Evolutionary conservation across 2,797 vertebrate species (phyloP).

Genomic region (Alca torda): DNA sequence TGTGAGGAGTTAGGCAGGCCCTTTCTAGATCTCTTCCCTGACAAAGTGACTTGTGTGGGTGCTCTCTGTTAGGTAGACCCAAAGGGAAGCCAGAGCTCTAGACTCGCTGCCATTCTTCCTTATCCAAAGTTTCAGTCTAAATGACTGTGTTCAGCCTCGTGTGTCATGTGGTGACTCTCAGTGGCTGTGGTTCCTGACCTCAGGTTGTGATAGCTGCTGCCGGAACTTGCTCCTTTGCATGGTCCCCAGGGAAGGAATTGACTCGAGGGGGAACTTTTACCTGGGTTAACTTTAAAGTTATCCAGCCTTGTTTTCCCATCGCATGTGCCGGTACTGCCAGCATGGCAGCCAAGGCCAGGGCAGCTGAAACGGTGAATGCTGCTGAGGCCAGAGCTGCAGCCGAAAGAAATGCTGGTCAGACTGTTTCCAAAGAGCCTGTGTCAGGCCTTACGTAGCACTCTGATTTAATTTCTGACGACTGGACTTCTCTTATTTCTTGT

Average conservation of each 20-base stretch:
- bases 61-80: not conserved
- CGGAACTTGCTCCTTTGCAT: not conserved
- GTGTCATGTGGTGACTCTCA: accelerated
- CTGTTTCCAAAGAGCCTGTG: not conserved
- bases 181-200: not conserved
- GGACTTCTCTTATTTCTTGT: not conserved
- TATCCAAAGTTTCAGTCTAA: not conserved
- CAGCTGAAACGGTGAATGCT: not conserved
- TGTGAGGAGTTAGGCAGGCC: not conserved
- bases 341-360: not conserved
- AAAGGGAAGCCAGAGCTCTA: not conserved
- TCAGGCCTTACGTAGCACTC: not conserved
- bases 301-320: not conserved
- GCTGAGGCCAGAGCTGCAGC: not conserved
- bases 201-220: accelerated
- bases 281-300: not conserved
- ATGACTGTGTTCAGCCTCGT: accelerated
- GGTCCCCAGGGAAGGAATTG: not conserved
- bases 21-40: not conserved
- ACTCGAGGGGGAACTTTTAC: not conserved
- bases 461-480: not conserved
- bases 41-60: accelerated
- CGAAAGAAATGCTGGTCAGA: not conserved
- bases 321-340: accelerated
- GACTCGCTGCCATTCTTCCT: accelerated